Base-by-base conservation (phyloP, 2,797 vertebrate species). In the Tadarida brasiliensis region DNA sequence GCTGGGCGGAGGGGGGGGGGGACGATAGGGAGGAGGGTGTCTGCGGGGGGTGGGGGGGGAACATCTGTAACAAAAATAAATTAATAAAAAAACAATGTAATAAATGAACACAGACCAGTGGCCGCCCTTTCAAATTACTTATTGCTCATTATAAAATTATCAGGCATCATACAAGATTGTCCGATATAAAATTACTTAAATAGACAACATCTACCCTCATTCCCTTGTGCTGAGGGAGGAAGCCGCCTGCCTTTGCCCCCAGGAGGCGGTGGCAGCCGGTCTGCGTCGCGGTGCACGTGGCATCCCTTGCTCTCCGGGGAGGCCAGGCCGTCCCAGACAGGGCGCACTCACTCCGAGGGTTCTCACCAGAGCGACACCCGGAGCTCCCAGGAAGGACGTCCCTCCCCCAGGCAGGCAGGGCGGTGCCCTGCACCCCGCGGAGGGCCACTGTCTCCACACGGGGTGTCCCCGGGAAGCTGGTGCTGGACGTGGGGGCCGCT, bases 231-330 rank as follows among this genome's bases (percentile, higher is more conserved):
- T 59, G 16, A 28, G 20, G 35, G 12, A 35, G 26, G 33, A 44
- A n/a, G 28, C 11, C 20, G 44, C 4, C 11, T 19, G 39, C 26
- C 15, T 39, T 90, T 76, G 22, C 26, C 30, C 28, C 5, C 12
- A 78, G 2, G 67, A 94, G 59, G 5, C 7, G 57, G 56, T 15
- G 20, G 44, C 24, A 33, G 44, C 56, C 12, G 51, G 26, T 54
- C 26, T n/a, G 3, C 35, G 24, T 4, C 1, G 0, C 59, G 39
- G 4, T 59, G 28, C 44, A 56, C 0, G 20, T 1, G 16, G 8
- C 22, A 22, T 15, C 6, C 68, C n/a, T 81, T 28, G 22, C 44
- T 51, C 14, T 54, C 57, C 51, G 17, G 2, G 44, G 44, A 1
- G 3, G 30, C 11, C 11, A 28, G 33, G 28, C 30, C 22, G 3